Base-by-base conservation (phyloP, 2,797 vertebrate species). In the Arrhamphus sclerolepis region DNA sequence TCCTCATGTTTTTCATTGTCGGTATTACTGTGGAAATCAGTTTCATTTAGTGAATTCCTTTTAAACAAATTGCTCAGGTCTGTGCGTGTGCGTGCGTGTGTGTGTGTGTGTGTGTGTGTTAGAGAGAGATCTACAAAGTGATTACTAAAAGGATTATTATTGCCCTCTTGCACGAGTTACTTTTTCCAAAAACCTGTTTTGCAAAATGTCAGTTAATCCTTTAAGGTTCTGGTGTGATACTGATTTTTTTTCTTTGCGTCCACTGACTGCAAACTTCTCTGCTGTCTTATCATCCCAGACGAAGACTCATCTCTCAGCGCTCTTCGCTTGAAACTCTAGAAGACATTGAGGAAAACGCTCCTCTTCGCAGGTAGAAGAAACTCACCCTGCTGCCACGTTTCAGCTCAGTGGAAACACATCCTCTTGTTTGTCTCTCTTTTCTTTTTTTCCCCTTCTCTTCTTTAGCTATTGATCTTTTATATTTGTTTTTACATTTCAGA, bases 311-410 rank as follows among this genome's bases (percentile, higher is more conserved):
- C 89, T 99, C 97, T 46, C 97, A 98, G 88, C 94, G 98, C 64
- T 98, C 98, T 7, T 99, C 98, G 29, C 90, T 99, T 79, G 98
- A 99, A 91, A 99, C 98, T 54, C 88, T 99, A 84, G 98, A 99
- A 87, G 98, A 99, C 85, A 99, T 99, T 18, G 98, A 99, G 88
- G 98, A 99, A 86, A 99, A 99, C 4, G 97, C 97, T 70, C 98
- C 98, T 34, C 92, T 99, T 14, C 92, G 97, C 82, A 98, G 98
- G 98, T 97, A 85, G 5, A 46, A 21, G 34, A 10, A 18, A 1
- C 9, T 29, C 61, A 58, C 38, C 18, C 29, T 21, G 1, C 18
- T 49, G 16, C 21, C 19, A 34, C 13, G 31, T 34, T 34, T 26
- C 29, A 26, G 10, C 29, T 56, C 14, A 3, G 17, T 26, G 40